Evolutionary conservation across 2,797 vertebrate genomes (phyloP).

Genomic region (Chanos chanos): DNA sequence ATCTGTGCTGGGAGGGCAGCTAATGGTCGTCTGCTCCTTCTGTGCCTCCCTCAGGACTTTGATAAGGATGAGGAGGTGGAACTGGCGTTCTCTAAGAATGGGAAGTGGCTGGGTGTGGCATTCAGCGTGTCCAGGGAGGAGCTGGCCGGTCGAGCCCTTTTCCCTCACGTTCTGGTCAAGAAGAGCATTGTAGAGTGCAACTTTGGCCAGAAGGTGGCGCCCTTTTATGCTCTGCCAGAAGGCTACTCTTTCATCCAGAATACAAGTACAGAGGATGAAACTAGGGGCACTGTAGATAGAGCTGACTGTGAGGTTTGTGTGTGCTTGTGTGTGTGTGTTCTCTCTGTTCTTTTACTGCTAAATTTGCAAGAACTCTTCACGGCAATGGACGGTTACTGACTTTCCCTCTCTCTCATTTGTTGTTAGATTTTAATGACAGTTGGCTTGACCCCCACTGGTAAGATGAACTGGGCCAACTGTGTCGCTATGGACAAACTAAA

Average conservation of each 20-base stretch:
- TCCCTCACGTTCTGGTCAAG: conserved; percentile 88
- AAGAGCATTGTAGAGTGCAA: conserved; percentile 92
- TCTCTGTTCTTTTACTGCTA: neutral
- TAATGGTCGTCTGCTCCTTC: neutral
- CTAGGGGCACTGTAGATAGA: conserved; percentile 80
- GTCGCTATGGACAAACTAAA: conserved; percentile 98
- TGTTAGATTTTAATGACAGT: conserved; percentile 89
- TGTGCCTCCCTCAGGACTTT: conserved; percentile 74
- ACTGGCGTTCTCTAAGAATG: conserved; percentile 85
- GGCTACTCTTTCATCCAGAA: conserved; percentile 86
- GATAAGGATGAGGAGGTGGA: conserved; percentile 79
- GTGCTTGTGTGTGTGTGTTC: neutral
- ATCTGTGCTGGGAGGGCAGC: too few species aligned
- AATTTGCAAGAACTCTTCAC: neutral
- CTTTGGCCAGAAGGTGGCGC: conserved; percentile 80
- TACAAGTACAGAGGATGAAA: conserved; percentile 70
- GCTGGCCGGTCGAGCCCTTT: conserved; percentile 77
- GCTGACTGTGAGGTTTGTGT: conserved; percentile 84
- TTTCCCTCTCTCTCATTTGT: too few species aligned
- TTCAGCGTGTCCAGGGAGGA: conserved; percentile 74
- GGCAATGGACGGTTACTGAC: too few species aligned
- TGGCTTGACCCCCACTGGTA: conserved; percentile 82
- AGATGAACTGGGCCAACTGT: conserved; percentile 84
- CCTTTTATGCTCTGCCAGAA: conserved; percentile 76
- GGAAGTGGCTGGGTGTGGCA: conserved; percentile 77